Conservation (phyloP, 2,888 invertebrate genomes). For the Lasioglossum leucozonium region DNA sequence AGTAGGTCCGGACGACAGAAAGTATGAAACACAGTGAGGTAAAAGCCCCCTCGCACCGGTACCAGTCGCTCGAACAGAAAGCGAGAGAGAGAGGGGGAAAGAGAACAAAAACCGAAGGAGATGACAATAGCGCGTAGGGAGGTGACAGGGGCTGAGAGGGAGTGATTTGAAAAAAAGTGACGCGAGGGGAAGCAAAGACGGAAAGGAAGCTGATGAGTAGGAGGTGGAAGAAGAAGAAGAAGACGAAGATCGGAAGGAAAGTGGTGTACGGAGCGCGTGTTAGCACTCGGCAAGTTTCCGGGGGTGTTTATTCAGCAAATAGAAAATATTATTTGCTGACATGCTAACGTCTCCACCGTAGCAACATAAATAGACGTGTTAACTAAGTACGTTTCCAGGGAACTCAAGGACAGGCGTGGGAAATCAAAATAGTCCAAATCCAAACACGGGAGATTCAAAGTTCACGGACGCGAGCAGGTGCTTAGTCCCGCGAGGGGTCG, state of each 20-base stretch:
- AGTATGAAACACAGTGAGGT: constrained; percentile 51
- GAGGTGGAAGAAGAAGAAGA: not conserved
- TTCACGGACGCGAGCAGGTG: constrained; percentile 4
- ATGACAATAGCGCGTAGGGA: constrained; percentile 44
- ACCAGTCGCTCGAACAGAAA: constrained; percentile 53
- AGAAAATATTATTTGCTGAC: constrained; percentile 23
- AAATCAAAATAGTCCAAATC: constrained; percentile 9
- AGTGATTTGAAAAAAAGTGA: constrained; percentile 42
- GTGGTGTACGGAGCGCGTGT: constrained; percentile 47
- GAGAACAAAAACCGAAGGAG: constrained; percentile 2
- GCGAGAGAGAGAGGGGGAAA: constrained; percentile 20
- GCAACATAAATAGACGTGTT: constrained; percentile 12
- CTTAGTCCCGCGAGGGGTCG: not conserved
- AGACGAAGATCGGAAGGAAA: constrained; percentile 46
- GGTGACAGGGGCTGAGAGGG: not conserved
- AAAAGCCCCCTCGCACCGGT: constrained; percentile 64
- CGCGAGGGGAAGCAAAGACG: not conserved
- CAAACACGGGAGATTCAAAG: constrained; percentile 4
- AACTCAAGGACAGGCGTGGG: constrained; percentile 8
- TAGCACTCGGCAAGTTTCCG: constrained; percentile 24
- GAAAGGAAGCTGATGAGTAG: not conserved
- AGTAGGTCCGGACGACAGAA: constrained; percentile 57
- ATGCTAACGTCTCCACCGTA: constrained; percentile 6
- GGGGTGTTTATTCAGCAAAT: constrained; percentile 12
- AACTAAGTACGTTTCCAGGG: constrained; percentile 8